Conservation (phyloP, 2,797 vertebrate species). For the Pogonophryne albipinna region DNA sequence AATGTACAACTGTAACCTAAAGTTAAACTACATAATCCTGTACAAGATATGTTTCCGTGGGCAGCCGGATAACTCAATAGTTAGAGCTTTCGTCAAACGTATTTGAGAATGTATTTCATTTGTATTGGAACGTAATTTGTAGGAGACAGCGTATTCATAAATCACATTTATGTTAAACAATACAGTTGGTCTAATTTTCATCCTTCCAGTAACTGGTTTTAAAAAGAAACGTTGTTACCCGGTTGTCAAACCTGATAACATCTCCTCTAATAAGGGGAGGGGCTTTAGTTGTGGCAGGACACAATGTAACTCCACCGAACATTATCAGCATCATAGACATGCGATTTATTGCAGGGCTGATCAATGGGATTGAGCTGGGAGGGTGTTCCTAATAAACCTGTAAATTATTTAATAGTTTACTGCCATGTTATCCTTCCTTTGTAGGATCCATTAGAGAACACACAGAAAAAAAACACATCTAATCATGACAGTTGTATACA, state of each 20-base stretch:
- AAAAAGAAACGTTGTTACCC: too few relatives aligned
- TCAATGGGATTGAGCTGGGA: not conserved
- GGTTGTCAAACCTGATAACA: conserved; percentile 1
- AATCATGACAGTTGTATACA: not conserved
- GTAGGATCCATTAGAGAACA: not conserved
- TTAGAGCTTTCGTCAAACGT: too few relatives aligned
- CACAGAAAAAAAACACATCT: not conserved
- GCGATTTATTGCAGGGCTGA: conserved; percentile 7
- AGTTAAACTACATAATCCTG: too few relatives aligned
- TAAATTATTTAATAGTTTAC: not conserved
- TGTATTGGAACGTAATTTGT: too few relatives aligned
- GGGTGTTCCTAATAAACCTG: not conserved
- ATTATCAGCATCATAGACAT: not conserved
- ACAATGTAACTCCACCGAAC: not conserved
- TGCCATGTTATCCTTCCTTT: not conserved
- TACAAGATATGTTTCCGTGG: too few relatives aligned
- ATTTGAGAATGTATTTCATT: too few relatives aligned
- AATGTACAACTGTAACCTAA: too few relatives aligned
- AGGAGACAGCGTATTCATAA: too few relatives aligned
- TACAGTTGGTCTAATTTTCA: not conserved
- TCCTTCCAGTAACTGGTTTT: not conserved
- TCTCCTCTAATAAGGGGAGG: not conserved
- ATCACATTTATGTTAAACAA: not conserved
- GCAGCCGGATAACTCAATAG: too few relatives aligned
- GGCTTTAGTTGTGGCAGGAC: not conserved